Evolutionary conservation across 1,140 invertebrate species (phyloP).

Genomic region (Lepidurus couesii): DNA sequence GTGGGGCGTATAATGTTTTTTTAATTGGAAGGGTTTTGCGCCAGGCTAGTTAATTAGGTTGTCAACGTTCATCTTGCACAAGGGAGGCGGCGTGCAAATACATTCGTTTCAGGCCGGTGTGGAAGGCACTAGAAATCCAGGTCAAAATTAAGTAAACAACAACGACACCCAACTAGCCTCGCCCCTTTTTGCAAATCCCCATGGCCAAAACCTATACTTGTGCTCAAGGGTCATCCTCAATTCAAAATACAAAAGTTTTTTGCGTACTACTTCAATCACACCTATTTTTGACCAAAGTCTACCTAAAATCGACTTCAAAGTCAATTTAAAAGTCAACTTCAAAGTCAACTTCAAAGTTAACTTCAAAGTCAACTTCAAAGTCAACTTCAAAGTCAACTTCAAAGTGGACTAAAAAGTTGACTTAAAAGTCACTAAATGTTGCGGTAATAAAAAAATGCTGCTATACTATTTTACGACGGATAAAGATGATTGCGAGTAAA

Average conservation of each 20-base stretch:
- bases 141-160: constrained; percentile 18
- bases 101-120: constrained; percentile 20
- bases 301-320: no score
- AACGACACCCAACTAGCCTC: constrained; percentile 20
- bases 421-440: no score
- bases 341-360: no score
- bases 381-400: no score
- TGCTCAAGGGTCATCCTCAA: not conserved
- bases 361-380: no score
- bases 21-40: constrained; percentile 1
- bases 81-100: constrained; percentile 20
- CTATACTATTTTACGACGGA: no score
- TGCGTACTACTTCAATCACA: not conserved
- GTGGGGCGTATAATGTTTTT: not conserved
- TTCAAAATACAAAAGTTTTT: not conserved
- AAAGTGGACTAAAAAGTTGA: no score
- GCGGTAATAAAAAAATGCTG: no score
- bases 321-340: no score
- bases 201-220: constrained; percentile 14
- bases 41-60: constrained; percentile 19
- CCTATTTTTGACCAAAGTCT: no score
- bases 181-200: constrained; percentile 12
- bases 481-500: no score
- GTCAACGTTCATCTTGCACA: constrained; percentile 9
- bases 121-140: constrained; percentile 13